Evolutionary conservation across 2,113 vertebrate species (phyloP), one percentile per base, ranked within the genome.

Genomic region (Callipepla squamata): DNA sequence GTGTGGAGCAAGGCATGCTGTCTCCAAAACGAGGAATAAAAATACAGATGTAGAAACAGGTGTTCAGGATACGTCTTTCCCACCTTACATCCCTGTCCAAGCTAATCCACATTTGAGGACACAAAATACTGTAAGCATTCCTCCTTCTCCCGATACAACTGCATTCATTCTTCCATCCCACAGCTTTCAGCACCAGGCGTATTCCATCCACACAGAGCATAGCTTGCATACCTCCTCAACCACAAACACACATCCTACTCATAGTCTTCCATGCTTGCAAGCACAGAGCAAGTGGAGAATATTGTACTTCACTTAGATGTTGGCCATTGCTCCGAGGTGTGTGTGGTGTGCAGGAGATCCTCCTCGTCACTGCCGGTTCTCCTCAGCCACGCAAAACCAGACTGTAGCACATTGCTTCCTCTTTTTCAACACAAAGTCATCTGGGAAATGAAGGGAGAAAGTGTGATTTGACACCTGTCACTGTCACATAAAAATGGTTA

Each of bases 101-200:
- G 75, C 85, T 95, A 97, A 97, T 97, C 94, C 89, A 84, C 86
- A 61, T 90, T 85, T 87, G 77, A 96, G 91, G 93, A 95, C 90
- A 89, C 88, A 69, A 80, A 95, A 90, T 42, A 81, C 58, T 65
- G 63, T 59, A 92, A 97, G 96, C 93, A 92, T 97, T 97, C 92
- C 93, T 96, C 70, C 74, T 91, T 55, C 91, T 96, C 93, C 90
- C 87, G 36, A 75, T 91, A 87, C 93, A 96, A 97, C 86, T 88
- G 70, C 89, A 57, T 77, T 96, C 94, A 93, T 94, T 97, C 90
- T 94, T 93, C 78, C 23, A 42, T 93, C 90, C 94, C 95, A 61
- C 95, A 97, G 94, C 94, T 97, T 97, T 97, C 96, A 97, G 92
- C 97, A 97, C 96, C 87, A 90, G 88, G 91, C 88, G 3, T 93